Percentiles rank a stretch among this genome's conserved stretches.
These are phyloP conservation scores for Spisula solida DNA, from an alignment of 2,888 invertebrate species.

Conservation along the genomic window DNA sequence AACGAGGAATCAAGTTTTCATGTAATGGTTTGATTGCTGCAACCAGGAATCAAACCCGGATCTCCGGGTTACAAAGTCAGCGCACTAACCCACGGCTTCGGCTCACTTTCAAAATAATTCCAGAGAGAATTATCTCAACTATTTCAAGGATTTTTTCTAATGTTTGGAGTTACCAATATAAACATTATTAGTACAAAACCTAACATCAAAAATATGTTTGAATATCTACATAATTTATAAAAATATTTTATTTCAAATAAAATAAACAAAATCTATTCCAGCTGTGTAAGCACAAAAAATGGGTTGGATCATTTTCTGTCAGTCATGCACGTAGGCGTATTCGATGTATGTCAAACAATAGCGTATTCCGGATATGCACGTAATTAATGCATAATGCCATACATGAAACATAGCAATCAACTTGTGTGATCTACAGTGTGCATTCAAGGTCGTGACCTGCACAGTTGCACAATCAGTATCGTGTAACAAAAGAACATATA, in stretches of 20 bases:
- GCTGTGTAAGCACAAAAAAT: not conserved
- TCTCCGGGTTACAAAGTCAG: too few relatives aligned
- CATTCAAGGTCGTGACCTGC: slow-evolving; percentile 41
- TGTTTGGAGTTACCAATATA: too few relatives aligned
- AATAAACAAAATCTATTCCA: not conserved
- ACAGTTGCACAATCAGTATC: not conserved
- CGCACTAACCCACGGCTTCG: too few relatives aligned
- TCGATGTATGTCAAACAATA: not conserved
- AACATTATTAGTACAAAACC: too few relatives aligned
- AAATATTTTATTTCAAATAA: not conserved
- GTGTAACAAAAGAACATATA: not conserved
- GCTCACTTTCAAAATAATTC: too few relatives aligned
- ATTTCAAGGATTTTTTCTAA: too few relatives aligned
- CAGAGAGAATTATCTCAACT: too few relatives aligned
- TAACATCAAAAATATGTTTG: too few relatives aligned
- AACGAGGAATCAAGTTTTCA: too few relatives aligned
- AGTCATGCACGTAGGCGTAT: slow-evolving; percentile 4
- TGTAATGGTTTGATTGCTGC: too few relatives aligned
- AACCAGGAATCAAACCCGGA: too few relatives aligned
- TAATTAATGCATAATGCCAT: slow-evolving; percentile 53
- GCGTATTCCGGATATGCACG: slow-evolving; percentile 9
- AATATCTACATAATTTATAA: too few relatives aligned
- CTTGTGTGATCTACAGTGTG: slow-evolving; percentile 44
- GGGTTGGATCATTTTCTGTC: not conserved
- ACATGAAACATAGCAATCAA: slow-evolving; percentile 15